A percentile compares a stretch with the other conserved stretches of the same genome.
Conservation (phyloP, 2,797 vertebrate species). For the Smutsia temminckii region DNA sequence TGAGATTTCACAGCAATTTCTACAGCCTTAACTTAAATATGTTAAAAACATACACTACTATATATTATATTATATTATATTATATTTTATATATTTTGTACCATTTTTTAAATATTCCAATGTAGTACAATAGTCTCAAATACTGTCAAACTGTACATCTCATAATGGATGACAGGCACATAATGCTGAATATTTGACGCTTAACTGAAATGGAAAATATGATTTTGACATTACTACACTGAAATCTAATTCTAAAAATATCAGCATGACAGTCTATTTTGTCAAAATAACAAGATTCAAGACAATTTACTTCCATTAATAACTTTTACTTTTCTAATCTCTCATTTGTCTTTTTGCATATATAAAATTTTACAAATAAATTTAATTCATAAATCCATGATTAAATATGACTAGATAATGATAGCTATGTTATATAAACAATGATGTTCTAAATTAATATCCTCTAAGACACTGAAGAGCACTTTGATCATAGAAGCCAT, state of each 20-base stretch:
- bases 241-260: constrained; percentile 69
- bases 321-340: constrained; percentile 64
- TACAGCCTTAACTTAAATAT: constrained; percentile 33
- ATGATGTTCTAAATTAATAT: not conserved
- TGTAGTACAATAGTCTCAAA: constrained; percentile 11
- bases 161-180: constrained; percentile 60
- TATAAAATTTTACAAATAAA: constrained; percentile 50
- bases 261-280: constrained; percentile 68
- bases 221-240: constrained; percentile 64
- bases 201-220: constrained; percentile 70
- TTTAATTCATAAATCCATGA: constrained; percentile 44
- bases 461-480: not conserved
- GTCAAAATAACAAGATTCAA: constrained; percentile 71
- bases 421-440: constrained; percentile 9
- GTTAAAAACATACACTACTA: constrained; percentile 6
- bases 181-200: constrained; percentile 57
- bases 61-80: not conserved
- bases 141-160: constrained; percentile 40
- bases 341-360: constrained; percentile 50
- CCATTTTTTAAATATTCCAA: constrained; percentile 38
- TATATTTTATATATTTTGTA: not conserved
- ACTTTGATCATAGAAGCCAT: not conserved
- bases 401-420: constrained; percentile 39
- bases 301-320: constrained; percentile 59
- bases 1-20: constrained; percentile 3